phyloP scores from a whole-genome alignment of 2,888 invertebrate genomes.

The Drosophila meridionalis region DNA sequence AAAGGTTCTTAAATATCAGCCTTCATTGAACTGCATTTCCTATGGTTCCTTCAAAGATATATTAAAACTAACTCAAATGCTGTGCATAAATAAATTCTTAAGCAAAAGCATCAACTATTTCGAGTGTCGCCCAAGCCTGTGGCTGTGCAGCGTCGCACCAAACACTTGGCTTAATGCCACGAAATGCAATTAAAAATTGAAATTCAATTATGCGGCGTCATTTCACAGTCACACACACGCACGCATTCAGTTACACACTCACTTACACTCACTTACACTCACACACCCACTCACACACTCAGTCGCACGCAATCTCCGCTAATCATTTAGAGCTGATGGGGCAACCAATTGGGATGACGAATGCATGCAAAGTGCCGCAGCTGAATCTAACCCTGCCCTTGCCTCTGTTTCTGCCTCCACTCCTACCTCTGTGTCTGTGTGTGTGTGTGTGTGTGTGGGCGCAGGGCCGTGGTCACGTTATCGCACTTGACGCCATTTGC shows the following conservation, averaged over 20 bases:
- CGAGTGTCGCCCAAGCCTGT: background rate
- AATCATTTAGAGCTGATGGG: conserved; percentile 42
- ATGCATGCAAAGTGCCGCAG: conserved; percentile 30
- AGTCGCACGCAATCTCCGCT: conserved; percentile 20
- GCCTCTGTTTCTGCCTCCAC: background rate
- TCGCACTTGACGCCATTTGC: conserved; percentile 74
- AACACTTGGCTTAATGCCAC: conserved; percentile 3
- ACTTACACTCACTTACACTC: conserved; percentile 5
- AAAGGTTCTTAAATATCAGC: background rate
- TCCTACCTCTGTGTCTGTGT: background rate
- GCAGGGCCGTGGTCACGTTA: conserved; percentile 54
- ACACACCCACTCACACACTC: conserved; percentile 8
- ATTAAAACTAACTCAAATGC: background rate
- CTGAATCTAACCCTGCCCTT: conserved; percentile 2
- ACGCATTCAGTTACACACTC: background rate
- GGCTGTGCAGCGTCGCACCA: background rate
- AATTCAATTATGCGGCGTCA: conserved; percentile 50
- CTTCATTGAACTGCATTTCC: background rate
- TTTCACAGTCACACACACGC: conserved; percentile 13
- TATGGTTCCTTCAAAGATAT: background rate
- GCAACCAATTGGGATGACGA: conserved; percentile 29
- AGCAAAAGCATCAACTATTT: background rate
- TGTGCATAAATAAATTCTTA: background rate
- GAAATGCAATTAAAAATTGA: conserved; percentile 53
- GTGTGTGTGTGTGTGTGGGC: conserved; percentile 4